Percentiles rank a stretch among this genome's conserved stretches.
Conservation (phyloP, 30 jellyfish, hydroid and myxozoan species). For the Cassiopea xamachana region DNA sequence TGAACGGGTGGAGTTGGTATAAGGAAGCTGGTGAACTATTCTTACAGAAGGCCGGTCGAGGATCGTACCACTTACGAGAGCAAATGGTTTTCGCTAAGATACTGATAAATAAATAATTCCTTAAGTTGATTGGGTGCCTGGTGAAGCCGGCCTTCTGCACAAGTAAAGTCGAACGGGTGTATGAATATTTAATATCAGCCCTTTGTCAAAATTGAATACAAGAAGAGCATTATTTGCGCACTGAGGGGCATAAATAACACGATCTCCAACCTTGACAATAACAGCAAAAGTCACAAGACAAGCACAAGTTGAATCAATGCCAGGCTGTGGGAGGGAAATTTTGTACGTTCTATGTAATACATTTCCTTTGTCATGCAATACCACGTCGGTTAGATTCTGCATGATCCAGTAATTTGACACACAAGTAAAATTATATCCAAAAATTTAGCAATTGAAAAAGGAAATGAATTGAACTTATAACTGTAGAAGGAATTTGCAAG, state of each 20-base stretch:
- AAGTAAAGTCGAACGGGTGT: conserved; percentile 48
- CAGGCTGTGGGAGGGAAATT: too few species aligned
- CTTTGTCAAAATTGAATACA: conserved; percentile 27
- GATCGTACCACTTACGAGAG: neutral
- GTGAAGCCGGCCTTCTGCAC: conserved; percentile 34
- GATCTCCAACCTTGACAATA: neutral
- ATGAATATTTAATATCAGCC: conserved; percentile 45
- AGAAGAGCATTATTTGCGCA: conserved; percentile 33
- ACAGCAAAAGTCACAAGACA: conserved; percentile 53
- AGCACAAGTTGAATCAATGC: conserved; percentile 9
- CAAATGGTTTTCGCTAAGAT: neutral
- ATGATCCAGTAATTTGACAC: too few species aligned
- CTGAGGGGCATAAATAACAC: conserved; percentile 56
- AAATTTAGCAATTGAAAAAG: too few species aligned
- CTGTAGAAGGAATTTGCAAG: too few species aligned
- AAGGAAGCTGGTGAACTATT: neutral
- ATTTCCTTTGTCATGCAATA: too few species aligned
- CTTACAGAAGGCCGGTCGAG: neutral
- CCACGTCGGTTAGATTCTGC: too few species aligned
- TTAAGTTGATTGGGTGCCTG: neutral
- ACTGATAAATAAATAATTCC: conserved; percentile 7
- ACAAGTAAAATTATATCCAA: too few species aligned
- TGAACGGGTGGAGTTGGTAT: neutral
- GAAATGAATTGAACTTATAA: too few species aligned
- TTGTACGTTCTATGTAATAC: too few species aligned